These are phyloP conservation scores for Zaprionus ornatus DNA, from an alignment of 1,140 invertebrate species.

Conservation along the genomic window DNA sequence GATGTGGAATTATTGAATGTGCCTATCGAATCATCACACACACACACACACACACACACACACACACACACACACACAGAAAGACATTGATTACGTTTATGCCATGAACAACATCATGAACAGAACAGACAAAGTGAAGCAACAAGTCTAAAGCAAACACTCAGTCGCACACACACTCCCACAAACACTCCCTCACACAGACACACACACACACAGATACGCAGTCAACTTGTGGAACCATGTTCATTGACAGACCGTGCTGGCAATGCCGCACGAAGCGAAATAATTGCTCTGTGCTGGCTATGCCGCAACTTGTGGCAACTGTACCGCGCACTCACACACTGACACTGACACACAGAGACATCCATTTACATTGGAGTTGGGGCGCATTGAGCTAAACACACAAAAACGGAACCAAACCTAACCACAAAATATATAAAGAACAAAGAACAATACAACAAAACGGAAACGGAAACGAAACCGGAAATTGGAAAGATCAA, in stretches of 20 bases:
- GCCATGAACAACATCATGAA: conserved; percentile 1
- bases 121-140: conserved; percentile 8
- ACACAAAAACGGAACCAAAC: conserved; percentile 23
- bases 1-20: conserved; percentile 9
- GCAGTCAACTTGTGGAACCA: conserved; percentile 27
- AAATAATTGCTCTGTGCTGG: conserved; percentile 1
- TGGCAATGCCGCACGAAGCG: conserved; percentile 5
- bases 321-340: conserved; percentile 18
- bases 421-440: conserved; percentile 4
- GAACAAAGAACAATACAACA: conserved; percentile 17
- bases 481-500: conserved; percentile 3
- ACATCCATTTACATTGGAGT: conserved; percentile 31
- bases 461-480: conserved; percentile 15
- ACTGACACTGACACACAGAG: not conserved
- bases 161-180: conserved; percentile 16
- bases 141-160: conserved; percentile 67
- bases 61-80: no score
- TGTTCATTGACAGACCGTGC: conserved; percentile 12
- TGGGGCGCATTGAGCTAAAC: conserved; percentile 44
- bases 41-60: not conserved
- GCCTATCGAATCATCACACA: conserved; percentile 5
- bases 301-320: conserved; percentile 5
- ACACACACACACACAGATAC: conserved; percentile 17
- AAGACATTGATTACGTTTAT: not conserved
- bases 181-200: conserved; percentile 27